Base-by-base conservation (phyloP, 2,113 vertebrate species). In the Emberiza fucata region DNA sequence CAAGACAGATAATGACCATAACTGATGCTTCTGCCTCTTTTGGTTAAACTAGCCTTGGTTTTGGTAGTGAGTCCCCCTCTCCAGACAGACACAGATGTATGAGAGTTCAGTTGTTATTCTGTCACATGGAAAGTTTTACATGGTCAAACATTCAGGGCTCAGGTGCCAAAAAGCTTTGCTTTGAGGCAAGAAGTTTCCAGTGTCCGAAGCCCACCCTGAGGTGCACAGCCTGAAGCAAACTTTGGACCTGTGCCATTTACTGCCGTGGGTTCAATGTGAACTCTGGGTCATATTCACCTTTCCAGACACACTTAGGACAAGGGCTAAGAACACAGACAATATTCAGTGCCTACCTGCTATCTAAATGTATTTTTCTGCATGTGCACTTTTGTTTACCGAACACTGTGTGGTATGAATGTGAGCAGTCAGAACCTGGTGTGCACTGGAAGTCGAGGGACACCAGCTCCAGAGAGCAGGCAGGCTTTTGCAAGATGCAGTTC, bases 341-440 rank as follows among this genome's bases (percentile, higher is more conserved):
- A 84, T 28, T 93, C 72, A 94, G 96, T 97, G 96, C 96, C 95
- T 97, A 78, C 88, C 93, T 84, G 85, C 94, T 88, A 83, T 68
- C 82, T 57, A 83, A 83, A 81, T 84, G 68, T 96, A 42, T 86
- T 95, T 96, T 90, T 90, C 90, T 96, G 94, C 92, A 96, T 97
- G 93, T 95, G 95, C 96, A 96, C 96, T 96, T 96, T 96, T 31
- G 82, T 96, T 96, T 95, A 97, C 96, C 79, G 44, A 96, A 90
- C 92, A 96, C 95, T 97, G 95, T 96, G 94, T 83, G 82, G 80
- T 86, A 45, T 94, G 93, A 97, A 84, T 95, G 90, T 86, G 90
- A 94, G 82, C 90, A 96, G 88, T 86, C 65, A 88, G 95, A 95
- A 96, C 80, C 90, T 92, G 94, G 90, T 75, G 85, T 68, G 88